These are phyloP conservation scores for Microcaecilia unicolor DNA, from an alignment of 2,797 vertebrate genomes.

Conservation along the genomic window DNA sequence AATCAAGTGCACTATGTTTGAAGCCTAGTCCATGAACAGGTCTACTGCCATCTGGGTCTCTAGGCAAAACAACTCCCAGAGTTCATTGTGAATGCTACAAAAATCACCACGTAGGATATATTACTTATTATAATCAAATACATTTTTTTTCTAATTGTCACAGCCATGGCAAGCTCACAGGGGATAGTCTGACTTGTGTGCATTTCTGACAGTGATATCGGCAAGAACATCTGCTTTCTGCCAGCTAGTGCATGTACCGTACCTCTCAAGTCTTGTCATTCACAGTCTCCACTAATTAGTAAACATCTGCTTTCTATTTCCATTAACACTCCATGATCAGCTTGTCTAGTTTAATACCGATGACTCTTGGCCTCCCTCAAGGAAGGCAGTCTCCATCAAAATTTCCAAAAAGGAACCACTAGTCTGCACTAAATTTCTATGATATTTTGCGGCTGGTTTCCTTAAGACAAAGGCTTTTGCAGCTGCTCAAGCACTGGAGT, in stretches of 20 bases:
- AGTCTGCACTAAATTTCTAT: constrained; percentile 34
- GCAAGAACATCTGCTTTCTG: constrained; percentile 88
- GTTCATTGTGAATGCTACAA: constrained; percentile 15
- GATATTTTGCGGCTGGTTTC: constrained; percentile 22
- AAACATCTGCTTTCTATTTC: constrained; percentile 98
- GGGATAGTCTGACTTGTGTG: constrained; percentile 88
- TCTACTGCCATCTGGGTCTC: constrained; percentile 7
- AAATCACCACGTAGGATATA: constrained; percentile 33
- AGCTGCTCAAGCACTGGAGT: constrained; percentile 20
- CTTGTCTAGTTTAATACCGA: constrained; percentile 89
- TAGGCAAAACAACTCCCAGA: constrained; percentile 4
- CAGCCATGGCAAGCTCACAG: constrained; percentile 57
- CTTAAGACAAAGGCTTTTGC: constrained; percentile 23
- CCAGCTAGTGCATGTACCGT: constrained; percentile 78
- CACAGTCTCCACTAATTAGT: constrained; percentile 98
- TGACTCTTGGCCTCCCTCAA: constrained; percentile 91
- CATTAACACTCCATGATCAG: constrained; percentile 87
- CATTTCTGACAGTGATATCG: constrained; percentile 84
- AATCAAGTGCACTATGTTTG: too few relatives aligned
- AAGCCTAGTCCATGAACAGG: too few relatives aligned
- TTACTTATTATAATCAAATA: constrained; percentile 74
- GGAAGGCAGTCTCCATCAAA: constrained; percentile 76
- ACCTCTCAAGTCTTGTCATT: constrained; percentile 95
- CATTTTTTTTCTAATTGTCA: constrained; percentile 81
- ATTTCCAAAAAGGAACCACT: constrained; percentile 50